Base-by-base conservation (phyloP, 2,797 vertebrate species). In the Lagodon rhomboides region DNA sequence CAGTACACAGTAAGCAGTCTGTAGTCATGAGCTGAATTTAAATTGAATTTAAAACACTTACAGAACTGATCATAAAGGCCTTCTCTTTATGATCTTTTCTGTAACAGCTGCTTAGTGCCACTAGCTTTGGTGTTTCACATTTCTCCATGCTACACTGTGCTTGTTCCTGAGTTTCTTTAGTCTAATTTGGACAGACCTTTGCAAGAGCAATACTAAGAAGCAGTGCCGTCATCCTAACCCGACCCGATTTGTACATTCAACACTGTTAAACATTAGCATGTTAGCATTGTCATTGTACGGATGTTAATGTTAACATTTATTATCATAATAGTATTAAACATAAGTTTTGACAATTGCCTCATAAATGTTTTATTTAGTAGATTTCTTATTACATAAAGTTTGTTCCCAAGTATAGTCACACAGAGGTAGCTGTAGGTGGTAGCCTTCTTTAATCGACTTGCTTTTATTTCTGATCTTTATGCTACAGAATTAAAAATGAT, bases 1-100 rank as follows among this genome's bases (percentile, higher is more conserved):
- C 51, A 73, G 58, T 11, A 20, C 65, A 56, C 69, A 46, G 66
- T 27, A 27, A 65, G 49, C 30, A 54, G 58, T 56, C 59, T 79
- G 73, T 44, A 62, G 27, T 81, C 38, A n/a, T n/a, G n/a, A n/a
- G n/a, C n/a, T n/a, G n/a, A n/a, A n/a, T n/a, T n/a, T n/a, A n/a
- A n/a, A n/a, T n/a, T n/a, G n/a, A n/a, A n/a, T 88, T 55, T 77
- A 54, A 73, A 56, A 83, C 65, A 70, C 22, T 73, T 44, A 62
- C 58, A 51, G 15, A 59, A 63, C 61, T 61, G 65, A n/a, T 18
- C 67, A 67, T 76, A 61, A 38, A 74, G 67, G 65, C 25, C 17
- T 75, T 69, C 5, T 38, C 47, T 74, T 66, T 80, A 75, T 59
- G n/a, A 70, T 73, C 34, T 51, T 51, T 70, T 5, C 1, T 16